phyloP scores from a whole-genome alignment of 1,140 invertebrate genomes.

The Bombus impatiens region DNA sequence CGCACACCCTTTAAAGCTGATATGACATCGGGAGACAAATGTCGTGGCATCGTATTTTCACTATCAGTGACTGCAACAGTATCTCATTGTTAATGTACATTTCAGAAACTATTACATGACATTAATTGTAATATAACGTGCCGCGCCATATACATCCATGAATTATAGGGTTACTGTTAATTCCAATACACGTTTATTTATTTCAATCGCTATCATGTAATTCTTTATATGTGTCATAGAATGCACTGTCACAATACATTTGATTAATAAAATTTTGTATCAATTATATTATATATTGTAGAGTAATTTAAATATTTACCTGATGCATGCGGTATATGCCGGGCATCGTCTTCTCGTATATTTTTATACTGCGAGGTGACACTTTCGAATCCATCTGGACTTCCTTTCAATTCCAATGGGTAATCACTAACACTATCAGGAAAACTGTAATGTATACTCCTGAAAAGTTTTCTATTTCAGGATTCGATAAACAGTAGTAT shows the following conservation, averaged over 20 bases:
- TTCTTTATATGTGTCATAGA: neutral
- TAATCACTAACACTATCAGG: conserved; percentile 84
- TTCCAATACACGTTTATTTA: neutral
- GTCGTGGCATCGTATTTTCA: conserved; percentile 90
- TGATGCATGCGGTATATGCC: conserved; percentile 84
- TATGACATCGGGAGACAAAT: conserved; percentile 92
- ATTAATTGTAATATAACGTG: neutral
- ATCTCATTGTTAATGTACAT: conserved; percentile 19
- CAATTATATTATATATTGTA: neutral
- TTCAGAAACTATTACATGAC: neutral
- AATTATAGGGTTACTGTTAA: neutral
- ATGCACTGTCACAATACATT: neutral
- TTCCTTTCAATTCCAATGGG: conserved; percentile 83
- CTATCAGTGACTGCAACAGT: conserved; percentile 86
- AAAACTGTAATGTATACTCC: conserved; percentile 61
- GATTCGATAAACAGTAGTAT: neutral
- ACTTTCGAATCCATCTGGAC: conserved; percentile 83
- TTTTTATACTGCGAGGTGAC: conserved; percentile 86
- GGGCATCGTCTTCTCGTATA: conserved; percentile 84
- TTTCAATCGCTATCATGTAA: neutral
- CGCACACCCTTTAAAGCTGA: conserved; percentile 96
- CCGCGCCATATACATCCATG: neutral
- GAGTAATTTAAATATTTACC: conserved; percentile 76
- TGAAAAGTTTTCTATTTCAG: neutral
- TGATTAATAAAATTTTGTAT: conserved; percentile 21